Conservation (phyloP, 53 echinoderm and acorn worm species). For the Zoroaster sp. region DNA sequence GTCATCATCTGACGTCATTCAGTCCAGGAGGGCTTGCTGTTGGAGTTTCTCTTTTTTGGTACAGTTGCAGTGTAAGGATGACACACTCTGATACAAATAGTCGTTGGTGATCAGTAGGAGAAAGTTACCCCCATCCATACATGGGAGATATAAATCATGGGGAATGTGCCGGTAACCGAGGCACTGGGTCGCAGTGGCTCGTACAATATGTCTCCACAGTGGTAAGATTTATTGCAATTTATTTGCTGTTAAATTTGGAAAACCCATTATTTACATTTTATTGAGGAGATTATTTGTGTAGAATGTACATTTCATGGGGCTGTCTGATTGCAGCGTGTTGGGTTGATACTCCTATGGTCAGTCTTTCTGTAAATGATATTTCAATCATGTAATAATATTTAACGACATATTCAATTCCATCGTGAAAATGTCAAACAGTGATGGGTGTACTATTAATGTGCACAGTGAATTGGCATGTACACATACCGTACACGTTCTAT, state of each 20-base stretch:
- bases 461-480: neutral
- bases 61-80: neutral
- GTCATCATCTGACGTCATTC: slow-evolving; percentile 27
- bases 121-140: neutral
- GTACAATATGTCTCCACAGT: slow-evolving; percentile 56
- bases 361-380: too few species aligned
- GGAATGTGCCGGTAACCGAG: slow-evolving; percentile 50
- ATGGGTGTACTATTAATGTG: neutral
- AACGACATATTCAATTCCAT: neutral
- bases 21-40: too few species aligned
- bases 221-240: slow-evolving; percentile 24
- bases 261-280: too few species aligned
- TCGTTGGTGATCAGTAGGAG: neutral
- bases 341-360: too few species aligned
- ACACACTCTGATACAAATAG: neutral
- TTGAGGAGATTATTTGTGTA: too few species aligned
- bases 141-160: slow-evolving; percentile 18
- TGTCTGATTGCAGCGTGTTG: too few species aligned
- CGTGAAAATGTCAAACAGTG: neutral
- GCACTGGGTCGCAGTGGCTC: slow-evolving; percentile 60
- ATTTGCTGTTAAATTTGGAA: too few species aligned
- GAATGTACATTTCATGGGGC: too few species aligned
- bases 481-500: neutral
- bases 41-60: neutral
- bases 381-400: too few species aligned